phyloP scores from a whole-genome alignment of 2,888 invertebrate species.

The Elaeidobius kamerunicus region DNA sequence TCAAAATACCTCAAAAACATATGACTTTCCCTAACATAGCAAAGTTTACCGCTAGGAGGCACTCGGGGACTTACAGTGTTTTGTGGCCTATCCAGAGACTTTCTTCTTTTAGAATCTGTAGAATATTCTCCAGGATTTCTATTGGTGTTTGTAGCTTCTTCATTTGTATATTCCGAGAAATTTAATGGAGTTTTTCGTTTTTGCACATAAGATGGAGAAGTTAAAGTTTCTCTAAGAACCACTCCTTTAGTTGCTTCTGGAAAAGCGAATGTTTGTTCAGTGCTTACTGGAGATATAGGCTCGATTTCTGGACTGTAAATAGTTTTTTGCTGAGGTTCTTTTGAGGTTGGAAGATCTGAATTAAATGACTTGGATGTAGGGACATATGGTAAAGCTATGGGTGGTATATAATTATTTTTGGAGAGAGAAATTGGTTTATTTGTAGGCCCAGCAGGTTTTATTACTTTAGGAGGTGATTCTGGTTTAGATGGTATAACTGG shows the following conservation, averaged over 20 bases:
- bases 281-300: constrained; percentile 26
- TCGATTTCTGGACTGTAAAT: constrained; percentile 30
- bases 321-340: constrained; percentile 17
- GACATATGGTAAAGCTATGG: constrained; percentile 16
- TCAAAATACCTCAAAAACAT: constrained; percentile 38
- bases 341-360: constrained; percentile 1
- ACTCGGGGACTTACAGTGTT: constrained; percentile 16
- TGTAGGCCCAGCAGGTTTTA: too few species aligned
- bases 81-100: constrained; percentile 25
- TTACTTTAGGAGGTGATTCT: too few species aligned
- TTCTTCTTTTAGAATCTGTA: constrained; percentile 15
- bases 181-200: constrained; percentile 10
- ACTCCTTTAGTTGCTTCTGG: constrained; percentile 5
- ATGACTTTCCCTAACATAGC: constrained; percentile 35
- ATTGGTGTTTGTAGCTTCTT: not conserved
- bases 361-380: not conserved
- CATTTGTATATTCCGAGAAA: constrained; percentile 8
- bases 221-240: not conserved
- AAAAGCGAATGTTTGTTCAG: constrained; percentile 15
- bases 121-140: constrained; percentile 3
- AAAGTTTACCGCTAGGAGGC: constrained; percentile 38
- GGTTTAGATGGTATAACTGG: too few species aligned
- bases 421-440: too few species aligned
- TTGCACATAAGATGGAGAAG: constrained; percentile 3
- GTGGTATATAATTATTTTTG: constrained; percentile 15